These are phyloP conservation scores for Phoronis australis DNA, from an alignment of 2,888 invertebrate species.

Conservation along the genomic window DNA sequence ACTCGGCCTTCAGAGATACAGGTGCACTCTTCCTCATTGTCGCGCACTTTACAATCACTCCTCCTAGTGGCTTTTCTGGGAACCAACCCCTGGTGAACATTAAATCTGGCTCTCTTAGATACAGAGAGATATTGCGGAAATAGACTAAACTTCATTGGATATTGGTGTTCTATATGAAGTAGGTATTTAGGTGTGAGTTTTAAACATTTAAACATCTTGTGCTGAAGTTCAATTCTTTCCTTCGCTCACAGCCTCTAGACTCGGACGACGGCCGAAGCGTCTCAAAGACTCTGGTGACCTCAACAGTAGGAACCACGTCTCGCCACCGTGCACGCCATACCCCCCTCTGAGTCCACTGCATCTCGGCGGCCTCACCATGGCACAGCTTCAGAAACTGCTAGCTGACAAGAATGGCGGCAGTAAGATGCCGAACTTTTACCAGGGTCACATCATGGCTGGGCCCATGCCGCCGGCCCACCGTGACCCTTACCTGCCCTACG, in stretches of 20 bases:
- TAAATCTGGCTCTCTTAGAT: too few relatives aligned
- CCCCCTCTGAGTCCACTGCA: conserved; percentile 9
- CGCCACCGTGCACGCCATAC: conserved; percentile 44
- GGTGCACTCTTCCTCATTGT: too few relatives aligned
- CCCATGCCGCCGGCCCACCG: not conserved
- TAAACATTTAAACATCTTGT: too few relatives aligned
- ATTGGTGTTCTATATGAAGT: too few relatives aligned
- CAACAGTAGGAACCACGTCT: conserved; percentile 17
- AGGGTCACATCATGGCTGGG: not conserved
- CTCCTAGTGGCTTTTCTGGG: too few relatives aligned
- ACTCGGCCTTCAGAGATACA: too few relatives aligned
- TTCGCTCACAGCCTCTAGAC: conserved; percentile 43
- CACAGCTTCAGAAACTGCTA: conserved; percentile 40
- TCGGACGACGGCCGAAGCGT: conserved; percentile 50
- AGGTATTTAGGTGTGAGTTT: too few relatives aligned
- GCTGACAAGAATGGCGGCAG: conserved; percentile 10
- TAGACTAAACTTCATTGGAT: too few relatives aligned
- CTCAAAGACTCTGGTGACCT: conserved; percentile 43
- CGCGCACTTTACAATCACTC: too few relatives aligned
- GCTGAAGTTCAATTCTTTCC: too few relatives aligned
- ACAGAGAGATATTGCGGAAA: too few relatives aligned
- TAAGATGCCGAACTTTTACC: not conserved
- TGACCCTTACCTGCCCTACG: not conserved
- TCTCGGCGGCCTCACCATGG: conserved; percentile 6
- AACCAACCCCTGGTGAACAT: too few relatives aligned